Percentiles rank a stretch among this genome's conserved stretches.
Conservation (phyloP, 2,888 invertebrate genomes). For the Polietes domitor region DNA sequence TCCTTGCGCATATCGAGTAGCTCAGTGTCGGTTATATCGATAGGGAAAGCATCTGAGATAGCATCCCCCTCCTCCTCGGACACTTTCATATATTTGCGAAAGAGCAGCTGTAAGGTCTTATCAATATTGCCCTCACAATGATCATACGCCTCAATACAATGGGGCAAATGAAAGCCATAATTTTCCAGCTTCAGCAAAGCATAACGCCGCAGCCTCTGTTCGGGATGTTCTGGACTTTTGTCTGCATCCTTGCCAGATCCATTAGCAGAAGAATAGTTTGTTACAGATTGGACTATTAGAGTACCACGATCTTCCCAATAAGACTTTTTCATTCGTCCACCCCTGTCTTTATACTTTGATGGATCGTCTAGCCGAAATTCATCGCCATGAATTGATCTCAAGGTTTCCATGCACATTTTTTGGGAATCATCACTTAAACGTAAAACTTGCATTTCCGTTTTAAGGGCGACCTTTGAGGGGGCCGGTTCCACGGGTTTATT, state of each 20-base stretch:
- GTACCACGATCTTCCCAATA: slow-evolving; percentile 91
- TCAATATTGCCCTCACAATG: slow-evolving; percentile 87
- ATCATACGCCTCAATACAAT: slow-evolving; percentile 88
- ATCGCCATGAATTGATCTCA: slow-evolving; percentile 88
- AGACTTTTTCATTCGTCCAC: slow-evolving; percentile 85
- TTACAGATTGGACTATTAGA: slow-evolving; percentile 84
- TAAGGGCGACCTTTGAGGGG: slow-evolving; percentile 83
- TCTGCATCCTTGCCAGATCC: slow-evolving; percentile 69
- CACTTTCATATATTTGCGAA: slow-evolving; percentile 85
- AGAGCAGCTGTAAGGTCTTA: slow-evolving; percentile 86
- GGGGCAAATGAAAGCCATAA: slow-evolving; percentile 88
- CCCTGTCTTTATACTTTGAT: slow-evolving; percentile 85
- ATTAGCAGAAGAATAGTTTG: slow-evolving; percentile 84
- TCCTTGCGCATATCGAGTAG: slow-evolving; percentile 86
- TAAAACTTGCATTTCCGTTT: slow-evolving; percentile 89
- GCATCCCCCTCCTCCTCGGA: slow-evolving; percentile 50
- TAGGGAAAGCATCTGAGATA: slow-evolving; percentile 3
- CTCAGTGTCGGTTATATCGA: slow-evolving; percentile 80
- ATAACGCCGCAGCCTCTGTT: slow-evolving; percentile 86
- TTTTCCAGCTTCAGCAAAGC: slow-evolving; percentile 88
- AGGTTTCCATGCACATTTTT: slow-evolving; percentile 87
- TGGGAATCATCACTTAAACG: slow-evolving; percentile 86
- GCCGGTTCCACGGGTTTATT: slow-evolving; percentile 80
- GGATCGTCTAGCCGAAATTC: slow-evolving; percentile 84
- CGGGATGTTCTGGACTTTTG: slow-evolving; percentile 80